phyloP scores from a whole-genome alignment of 2,113 vertebrate species.

The Ploceus nigricollis region DNA sequence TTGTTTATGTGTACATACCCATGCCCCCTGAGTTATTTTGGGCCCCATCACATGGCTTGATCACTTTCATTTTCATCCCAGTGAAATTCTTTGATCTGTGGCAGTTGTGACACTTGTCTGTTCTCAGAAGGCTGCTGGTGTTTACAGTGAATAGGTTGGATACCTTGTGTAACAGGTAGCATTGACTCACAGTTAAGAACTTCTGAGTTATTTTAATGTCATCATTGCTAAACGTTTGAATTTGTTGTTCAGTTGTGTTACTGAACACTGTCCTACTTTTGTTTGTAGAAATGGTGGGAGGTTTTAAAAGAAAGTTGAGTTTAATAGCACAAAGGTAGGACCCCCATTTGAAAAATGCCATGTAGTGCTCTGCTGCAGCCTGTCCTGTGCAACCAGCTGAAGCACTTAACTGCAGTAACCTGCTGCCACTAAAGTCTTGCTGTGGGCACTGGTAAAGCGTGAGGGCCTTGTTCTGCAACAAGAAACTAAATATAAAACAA shows the following conservation, averaged over 20 bases:
- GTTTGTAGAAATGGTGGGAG: background rate
- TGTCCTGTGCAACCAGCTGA: background rate
- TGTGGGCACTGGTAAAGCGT: accelerated
- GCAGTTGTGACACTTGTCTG: background rate
- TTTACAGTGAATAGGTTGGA: background rate
- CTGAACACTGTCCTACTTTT: background rate
- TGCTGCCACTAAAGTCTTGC: background rate
- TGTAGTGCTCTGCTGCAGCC: background rate
- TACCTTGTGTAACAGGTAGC: background rate
- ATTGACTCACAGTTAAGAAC: background rate
- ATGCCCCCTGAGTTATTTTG: background rate
- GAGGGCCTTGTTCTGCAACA: background rate
- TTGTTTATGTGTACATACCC: background rate
- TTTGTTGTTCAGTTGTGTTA: background rate
- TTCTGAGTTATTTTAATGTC: background rate
- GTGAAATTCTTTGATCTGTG: background rate
- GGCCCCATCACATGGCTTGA: background rate
- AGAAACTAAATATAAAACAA: background rate
- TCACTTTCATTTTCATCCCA: background rate
- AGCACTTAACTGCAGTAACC: background rate
- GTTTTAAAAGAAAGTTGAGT: background rate
- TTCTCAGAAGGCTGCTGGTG: background rate
- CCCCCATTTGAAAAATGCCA: background rate
- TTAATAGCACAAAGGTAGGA: background rate
- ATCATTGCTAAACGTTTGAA: background rate